Evolutionary conservation across 1,140 invertebrate genomes (phyloP).

Genomic region (Meloidogyne hapla): DNA sequence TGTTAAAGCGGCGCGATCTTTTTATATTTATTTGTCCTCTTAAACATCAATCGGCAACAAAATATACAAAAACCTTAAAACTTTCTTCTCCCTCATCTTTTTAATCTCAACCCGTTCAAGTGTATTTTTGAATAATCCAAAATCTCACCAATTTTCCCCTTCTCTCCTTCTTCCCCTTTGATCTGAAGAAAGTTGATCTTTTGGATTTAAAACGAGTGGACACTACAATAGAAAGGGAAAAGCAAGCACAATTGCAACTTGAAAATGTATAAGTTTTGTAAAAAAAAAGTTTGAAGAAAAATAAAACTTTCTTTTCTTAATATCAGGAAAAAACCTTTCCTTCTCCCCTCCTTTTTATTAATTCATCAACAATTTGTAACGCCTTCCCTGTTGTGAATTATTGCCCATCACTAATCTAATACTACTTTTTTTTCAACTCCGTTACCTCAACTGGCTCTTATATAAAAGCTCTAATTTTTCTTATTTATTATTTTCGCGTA

Average conservation of each 20-base stretch:
- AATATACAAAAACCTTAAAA: slow-evolving; percentile 6
- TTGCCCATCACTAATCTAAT: neutral
- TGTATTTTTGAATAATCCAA: no score
- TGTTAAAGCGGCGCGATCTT: neutral
- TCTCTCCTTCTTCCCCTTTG: no score
- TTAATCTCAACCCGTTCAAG: no score
- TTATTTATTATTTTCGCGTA: neutral
- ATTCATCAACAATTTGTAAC: neutral
- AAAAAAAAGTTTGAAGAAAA: neutral
- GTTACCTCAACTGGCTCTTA: neutral
- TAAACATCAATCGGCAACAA: neutral
- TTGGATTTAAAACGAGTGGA: neutral
- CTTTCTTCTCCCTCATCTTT: neutral
- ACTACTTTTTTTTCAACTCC: neutral
- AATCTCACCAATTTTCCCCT: no score
- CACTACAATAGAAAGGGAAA: neutral
- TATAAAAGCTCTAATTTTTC: neutral
- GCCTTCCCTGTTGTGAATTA: neutral
- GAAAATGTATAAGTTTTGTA: neutral
- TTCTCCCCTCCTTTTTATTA: neutral
- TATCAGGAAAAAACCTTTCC: neutral
- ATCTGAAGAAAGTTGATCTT: neutral
- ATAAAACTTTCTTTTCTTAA: no score
- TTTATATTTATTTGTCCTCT: neutral
- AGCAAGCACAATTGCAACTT: neutral